These are phyloP conservation scores for Leptopilina myrica DNA, from an alignment of 2,888 invertebrate species.

Conservation along the genomic window DNA sequence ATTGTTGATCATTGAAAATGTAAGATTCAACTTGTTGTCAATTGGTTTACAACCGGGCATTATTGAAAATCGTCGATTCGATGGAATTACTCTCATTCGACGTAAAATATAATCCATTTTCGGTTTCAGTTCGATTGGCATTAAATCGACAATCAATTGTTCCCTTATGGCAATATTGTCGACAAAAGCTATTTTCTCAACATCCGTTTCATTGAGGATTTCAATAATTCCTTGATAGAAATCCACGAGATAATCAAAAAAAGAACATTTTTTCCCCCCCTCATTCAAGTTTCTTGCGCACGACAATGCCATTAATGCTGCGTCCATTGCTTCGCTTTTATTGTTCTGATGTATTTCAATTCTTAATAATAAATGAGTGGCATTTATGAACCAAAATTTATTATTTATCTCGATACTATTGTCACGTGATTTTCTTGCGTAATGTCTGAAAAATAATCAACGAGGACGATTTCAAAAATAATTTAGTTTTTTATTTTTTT, in stretches of 20 bases:
- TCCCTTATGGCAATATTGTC: slow-evolving; percentile 75
- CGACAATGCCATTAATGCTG: slow-evolving; percentile 63
- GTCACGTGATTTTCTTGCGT: slow-evolving; percentile 68
- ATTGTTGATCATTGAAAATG: slow-evolving; percentile 35
- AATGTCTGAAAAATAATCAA: slow-evolving; percentile 56
- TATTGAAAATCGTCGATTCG: slow-evolving; percentile 76
- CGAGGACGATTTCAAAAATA: too few species aligned
- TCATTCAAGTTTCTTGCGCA: slow-evolving; percentile 66
- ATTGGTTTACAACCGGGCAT: slow-evolving; percentile 76
- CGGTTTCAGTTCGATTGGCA: slow-evolving; percentile 75
- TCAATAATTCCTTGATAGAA: slow-evolving; percentile 69
- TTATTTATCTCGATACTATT: slow-evolving; percentile 68
- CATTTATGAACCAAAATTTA: slow-evolving; percentile 76
- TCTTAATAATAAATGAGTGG: slow-evolving; percentile 74
- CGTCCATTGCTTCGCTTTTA: slow-evolving; percentile 77
- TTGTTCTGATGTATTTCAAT: slow-evolving; percentile 76
- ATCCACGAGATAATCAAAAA: slow-evolving; percentile 69
- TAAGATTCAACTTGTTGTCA: slow-evolving; percentile 58
- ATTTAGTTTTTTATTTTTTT: too few species aligned
- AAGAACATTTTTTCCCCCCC: slow-evolving; percentile 39
- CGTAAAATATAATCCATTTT: slow-evolving; percentile 76
- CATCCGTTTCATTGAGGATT: slow-evolving; percentile 74
- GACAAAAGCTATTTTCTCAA: slow-evolving; percentile 67
- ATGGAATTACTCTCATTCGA: slow-evolving; percentile 76
- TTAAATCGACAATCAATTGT: slow-evolving; percentile 74